Conservation (phyloP, 2,888 invertebrate species). For the Adela reaumurella region DNA sequence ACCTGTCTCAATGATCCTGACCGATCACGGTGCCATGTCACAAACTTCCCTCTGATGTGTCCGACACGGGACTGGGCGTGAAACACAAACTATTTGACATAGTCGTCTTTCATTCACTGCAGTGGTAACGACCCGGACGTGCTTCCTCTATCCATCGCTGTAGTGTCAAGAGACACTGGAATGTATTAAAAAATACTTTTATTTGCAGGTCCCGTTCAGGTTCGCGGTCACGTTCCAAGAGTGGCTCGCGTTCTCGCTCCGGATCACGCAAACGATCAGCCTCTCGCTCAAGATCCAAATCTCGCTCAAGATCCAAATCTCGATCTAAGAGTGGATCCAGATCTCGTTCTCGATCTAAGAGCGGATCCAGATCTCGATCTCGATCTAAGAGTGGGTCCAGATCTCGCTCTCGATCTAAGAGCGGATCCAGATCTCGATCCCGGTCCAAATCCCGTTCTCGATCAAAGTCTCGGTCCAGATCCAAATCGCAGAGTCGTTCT, state of each 20-base stretch:
- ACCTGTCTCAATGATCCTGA: no score
- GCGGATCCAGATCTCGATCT: constrained; percentile 25
- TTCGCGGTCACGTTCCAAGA: constrained; percentile 31
- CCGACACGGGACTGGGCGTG: no score
- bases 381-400: constrained; percentile 17
- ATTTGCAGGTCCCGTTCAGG: constrained; percentile 30
- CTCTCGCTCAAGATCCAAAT: constrained; percentile 25
- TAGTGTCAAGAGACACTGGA: constrained; percentile 30
- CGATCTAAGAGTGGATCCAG: constrained; percentile 41
- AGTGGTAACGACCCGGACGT: no score
- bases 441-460: constrained; percentile 17
- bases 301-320: constrained; percentile 25
- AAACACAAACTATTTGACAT: no score
- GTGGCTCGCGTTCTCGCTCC: constrained; percentile 27
- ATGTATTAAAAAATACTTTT: constrained; percentile 15
- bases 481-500: constrained; percentile 20
- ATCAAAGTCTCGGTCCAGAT: constrained; percentile 15
- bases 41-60: no score
- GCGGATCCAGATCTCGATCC: constrained; percentile 30
- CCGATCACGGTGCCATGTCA: no score
- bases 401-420: constrained; percentile 24
- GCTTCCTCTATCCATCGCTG: constrained; percentile 11
- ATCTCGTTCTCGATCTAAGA: constrained; percentile 32
- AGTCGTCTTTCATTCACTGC: no score
- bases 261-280: constrained; percentile 11